Evolutionary conservation across 2,888 invertebrate species (phyloP), one percentile per base, ranked within the genome.

Genomic region (Ormyrus nitidulus): DNA sequence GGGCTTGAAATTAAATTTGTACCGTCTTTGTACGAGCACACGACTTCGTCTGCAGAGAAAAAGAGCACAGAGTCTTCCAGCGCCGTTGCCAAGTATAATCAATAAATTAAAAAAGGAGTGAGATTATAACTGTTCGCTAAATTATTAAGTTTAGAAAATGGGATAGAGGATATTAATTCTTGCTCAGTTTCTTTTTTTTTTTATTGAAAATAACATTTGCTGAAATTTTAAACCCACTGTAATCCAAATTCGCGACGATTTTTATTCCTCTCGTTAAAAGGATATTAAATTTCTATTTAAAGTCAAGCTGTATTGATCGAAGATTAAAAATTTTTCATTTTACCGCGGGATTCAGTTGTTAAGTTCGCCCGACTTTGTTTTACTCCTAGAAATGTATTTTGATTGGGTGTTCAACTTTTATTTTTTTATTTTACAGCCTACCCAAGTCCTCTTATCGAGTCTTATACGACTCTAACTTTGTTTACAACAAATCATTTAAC

Each of bases 1-100:
- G 77, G 34, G 64, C 48, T 74, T 83, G 76, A 77, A 84, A 83
- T 81, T 66, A 72, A 81, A 83, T 82, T 83, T 82, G 81, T 85
- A 84, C 84, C 84, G 70, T 84, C 74, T 77, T 71, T 51, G 72
- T 74, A 53, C 13, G 70, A 73, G 77, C 81, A 81, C 44, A 48
- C 59, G 64, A 72, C 59, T 59, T 54, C 51, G 70, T 77, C 74
- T 76, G 77, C 34, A 34, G 68, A 72, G 19, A 77, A 75, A 72
- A 74, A 79, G 65, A 79, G 61, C 71, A 68, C 48, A 48, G 68
- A 34, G 34, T 80, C 72, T 80, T 51, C 77, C 70, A 66, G 13
- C 46, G 68, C 56, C 58, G 76, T 34, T 44, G 19, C 51, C 73
- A 9, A 66, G 48, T 70, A 80, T 70, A 59, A 80, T 69, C 51